Evolutionary conservation across 2,797 vertebrate species (phyloP), one percentile per base, ranked within the genome.

Genomic region (Tapera naevia): DNA sequence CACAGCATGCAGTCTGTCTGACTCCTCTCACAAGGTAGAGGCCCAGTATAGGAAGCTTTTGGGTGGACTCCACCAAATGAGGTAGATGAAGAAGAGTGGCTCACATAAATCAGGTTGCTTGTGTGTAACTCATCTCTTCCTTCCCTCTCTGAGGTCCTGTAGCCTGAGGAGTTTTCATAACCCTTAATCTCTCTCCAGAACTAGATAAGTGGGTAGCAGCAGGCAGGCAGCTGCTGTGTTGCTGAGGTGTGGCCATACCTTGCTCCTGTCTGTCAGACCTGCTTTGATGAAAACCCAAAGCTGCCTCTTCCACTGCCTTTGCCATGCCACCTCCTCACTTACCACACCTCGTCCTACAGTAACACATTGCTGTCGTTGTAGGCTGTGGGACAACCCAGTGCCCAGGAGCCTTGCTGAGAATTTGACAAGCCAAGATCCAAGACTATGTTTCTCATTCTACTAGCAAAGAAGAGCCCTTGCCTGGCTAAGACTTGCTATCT

Each of bases 301-400:
- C 54, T 76, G 33, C 23, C 23, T n/a, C 22, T 58, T 41, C 27
- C 12, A 2, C 35, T 51, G 41, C 32, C 41, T 22, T 76, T 1
- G 4, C 10, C 22, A 3, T 32, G 27, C 48, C 27, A 17, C 17
- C 30, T 60, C 56, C 65, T 70, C 0, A 0, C 53, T 70, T 28
- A 3, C 45, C 24, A 4, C 13, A 0, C 33, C 9, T 4, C 19
- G 5, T 19, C 46, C 83, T 64, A 35, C 61, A 32, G 30, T 88
- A 46, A 89, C 33, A 17, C 0, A 1, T 75, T 95, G 50, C 84
- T 94, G 76, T 96, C 51, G 22, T 91, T 75, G 24, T 82, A 99
- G 99, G 93, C 95, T 99, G 74, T 99, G 99, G 99, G 98, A 92
- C 64, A 99, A 99, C 93, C 96, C 64, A 1, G 91, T 99, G 53